These are phyloP conservation scores for Pachyrhynchus sulphureomaculatus DNA, from an alignment of 1,140 invertebrate genomes.

Conservation along the genomic window DNA sequence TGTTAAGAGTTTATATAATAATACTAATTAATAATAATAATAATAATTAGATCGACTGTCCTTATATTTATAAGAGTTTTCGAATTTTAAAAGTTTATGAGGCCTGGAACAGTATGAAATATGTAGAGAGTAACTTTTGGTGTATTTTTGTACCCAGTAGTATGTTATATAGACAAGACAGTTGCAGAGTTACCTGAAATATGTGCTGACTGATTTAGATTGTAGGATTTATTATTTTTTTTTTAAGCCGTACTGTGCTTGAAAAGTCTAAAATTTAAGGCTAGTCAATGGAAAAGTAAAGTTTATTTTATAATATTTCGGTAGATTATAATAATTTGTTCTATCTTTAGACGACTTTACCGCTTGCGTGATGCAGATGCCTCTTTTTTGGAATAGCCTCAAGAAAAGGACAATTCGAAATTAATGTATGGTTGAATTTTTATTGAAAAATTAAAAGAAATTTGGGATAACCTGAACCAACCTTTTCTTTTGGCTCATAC, in stretches of 20 bases:
- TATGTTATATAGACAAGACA: slow-evolving; percentile 42
- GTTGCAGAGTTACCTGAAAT: slow-evolving; percentile 38
- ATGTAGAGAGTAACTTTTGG: slow-evolving; percentile 47
- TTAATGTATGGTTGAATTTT: too few species aligned
- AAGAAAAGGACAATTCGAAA: too few species aligned
- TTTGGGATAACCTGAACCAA: too few species aligned
- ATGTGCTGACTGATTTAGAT: slow-evolving; percentile 47
- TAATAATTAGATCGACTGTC: slow-evolving; percentile 51
- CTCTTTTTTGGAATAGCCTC: too few species aligned
- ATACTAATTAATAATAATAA: slow-evolving; percentile 42
- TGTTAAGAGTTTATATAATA: slow-evolving; percentile 20
- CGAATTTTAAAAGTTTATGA: slow-evolving; percentile 53
- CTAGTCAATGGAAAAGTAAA: slow-evolving; percentile 5
- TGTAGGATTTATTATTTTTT: slow-evolving; percentile 42
- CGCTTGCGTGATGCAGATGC: neutral
- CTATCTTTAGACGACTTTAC: slow-evolving; percentile 1
- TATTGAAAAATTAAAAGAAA: too few species aligned
- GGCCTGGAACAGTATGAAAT: slow-evolving; percentile 50
- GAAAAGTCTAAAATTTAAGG: neutral
- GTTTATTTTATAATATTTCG: neutral
- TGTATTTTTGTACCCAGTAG: slow-evolving; percentile 53
- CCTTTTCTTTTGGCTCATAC: too few species aligned
- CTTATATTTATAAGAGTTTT: slow-evolving; percentile 52
- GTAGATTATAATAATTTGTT: neutral
- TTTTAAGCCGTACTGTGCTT: slow-evolving; percentile 18